These are phyloP conservation scores for Ciconia maguari DNA, from an alignment of 2,113 vertebrate species.

Conservation along the genomic window DNA sequence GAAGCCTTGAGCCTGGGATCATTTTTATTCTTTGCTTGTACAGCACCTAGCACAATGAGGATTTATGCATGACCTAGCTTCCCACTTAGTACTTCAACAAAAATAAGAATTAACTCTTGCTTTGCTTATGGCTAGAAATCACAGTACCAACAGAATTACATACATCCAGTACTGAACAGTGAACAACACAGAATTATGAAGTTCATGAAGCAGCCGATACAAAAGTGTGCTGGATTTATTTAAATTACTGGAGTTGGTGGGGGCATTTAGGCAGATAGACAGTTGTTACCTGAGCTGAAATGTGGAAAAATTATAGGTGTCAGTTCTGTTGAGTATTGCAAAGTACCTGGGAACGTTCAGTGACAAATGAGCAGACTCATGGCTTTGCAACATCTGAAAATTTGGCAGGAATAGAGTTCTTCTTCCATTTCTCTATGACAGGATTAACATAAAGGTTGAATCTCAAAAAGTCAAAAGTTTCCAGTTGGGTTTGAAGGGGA, in stretches of 20 bases:
- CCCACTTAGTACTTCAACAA: conserved; percentile 22
- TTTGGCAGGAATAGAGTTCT: not conserved
- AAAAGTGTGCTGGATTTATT: not conserved
- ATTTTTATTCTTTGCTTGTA: conserved; percentile 59
- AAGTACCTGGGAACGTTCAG: not conserved
- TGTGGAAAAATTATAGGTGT: not conserved
- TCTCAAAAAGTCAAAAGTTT: not conserved
- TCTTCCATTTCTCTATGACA: not conserved
- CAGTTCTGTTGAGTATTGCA: not conserved
- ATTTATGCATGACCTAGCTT: conserved; percentile 55
- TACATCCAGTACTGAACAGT: not conserved
- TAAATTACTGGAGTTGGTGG: not conserved
- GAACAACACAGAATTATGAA: not conserved
- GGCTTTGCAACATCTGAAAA: not conserved
- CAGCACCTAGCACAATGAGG: conserved; percentile 42
- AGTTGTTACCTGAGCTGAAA: not conserved
- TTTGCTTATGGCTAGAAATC: conserved; percentile 2
- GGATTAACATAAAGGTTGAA: not conserved
- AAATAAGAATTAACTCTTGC: conserved; percentile 52
- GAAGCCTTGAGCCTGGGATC: conserved; percentile 15
- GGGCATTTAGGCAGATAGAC: not conserved
- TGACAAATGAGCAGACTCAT: not conserved
- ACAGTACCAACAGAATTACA: not conserved
- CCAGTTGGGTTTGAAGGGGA: not conserved
- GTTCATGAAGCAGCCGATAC: not conserved